These are phyloP conservation scores for Melanotaenia nigrans DNA, from an alignment of 2,797 vertebrate species.

Conservation along the genomic window DNA sequence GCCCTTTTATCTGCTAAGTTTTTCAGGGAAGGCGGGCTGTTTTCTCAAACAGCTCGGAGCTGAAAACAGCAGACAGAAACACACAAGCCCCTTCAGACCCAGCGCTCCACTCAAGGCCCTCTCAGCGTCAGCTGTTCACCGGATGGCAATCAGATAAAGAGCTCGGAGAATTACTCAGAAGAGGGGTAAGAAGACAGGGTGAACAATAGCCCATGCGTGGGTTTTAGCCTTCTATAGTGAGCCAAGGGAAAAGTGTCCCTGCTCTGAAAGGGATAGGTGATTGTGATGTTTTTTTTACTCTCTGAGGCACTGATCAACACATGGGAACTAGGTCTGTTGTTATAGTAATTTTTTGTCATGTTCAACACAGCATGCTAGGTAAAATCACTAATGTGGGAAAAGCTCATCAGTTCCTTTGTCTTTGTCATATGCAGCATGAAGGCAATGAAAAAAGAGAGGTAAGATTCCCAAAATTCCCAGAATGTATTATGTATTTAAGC, in stretches of 20 bases:
- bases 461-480: constrained; percentile 52
- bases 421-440: constrained; percentile 73
- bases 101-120: constrained; percentile 81
- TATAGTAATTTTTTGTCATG: constrained; percentile 69
- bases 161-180: constrained; percentile 81
- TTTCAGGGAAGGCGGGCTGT: constrained; percentile 72
- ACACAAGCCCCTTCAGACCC: constrained; percentile 86
- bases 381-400: constrained; percentile 77
- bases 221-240: constrained; percentile 76
- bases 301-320: constrained; percentile 78
- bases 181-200: constrained; percentile 70
- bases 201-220: constrained; percentile 82
- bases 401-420: constrained; percentile 77
- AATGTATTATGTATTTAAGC: constrained; percentile 70
- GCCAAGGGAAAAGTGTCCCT: constrained; percentile 66
- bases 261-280: constrained; percentile 62
- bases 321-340: constrained; percentile 54
- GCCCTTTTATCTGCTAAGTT: constrained; percentile 88
- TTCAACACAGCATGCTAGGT: constrained; percentile 60
- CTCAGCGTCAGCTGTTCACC: constrained; percentile 87
- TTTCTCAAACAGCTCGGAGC: constrained; percentile 86
- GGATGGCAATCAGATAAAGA: constrained; percentile 89
- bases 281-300: constrained; percentile 71
- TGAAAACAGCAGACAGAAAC: constrained; percentile 86
- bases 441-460: constrained; percentile 39